Conservation (phyloP, 2,797 vertebrate genomes). For the Myotis findleyi region DNA sequence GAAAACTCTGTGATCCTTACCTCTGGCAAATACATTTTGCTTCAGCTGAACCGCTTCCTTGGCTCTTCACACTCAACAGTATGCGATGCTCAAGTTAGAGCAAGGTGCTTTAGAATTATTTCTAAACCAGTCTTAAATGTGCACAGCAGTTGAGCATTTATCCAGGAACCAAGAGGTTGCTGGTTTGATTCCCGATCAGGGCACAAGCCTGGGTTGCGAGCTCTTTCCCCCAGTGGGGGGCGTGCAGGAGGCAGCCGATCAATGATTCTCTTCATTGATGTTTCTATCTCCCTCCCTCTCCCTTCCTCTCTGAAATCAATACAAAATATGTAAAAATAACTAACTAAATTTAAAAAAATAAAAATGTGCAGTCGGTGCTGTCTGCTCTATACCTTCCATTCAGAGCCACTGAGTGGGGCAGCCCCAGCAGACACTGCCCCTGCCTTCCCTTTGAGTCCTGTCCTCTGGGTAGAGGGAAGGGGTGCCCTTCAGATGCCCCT, state of each 20-base stretch:
- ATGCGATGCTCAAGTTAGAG: background rate
- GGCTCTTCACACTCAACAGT: background rate
- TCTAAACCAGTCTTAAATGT: constrained; percentile 35
- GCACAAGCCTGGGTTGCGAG: no score
- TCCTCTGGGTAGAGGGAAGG: no score
- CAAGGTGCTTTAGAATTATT: constrained; percentile 26
- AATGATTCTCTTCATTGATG: no score
- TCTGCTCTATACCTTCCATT: background rate
- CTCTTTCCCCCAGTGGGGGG: no score
- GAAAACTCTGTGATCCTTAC: background rate
- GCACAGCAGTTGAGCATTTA: background rate
- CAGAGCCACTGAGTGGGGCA: background rate
- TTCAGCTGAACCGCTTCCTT: background rate
- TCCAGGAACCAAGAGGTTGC: no score
- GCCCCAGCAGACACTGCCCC: background rate
- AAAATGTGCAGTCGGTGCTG: background rate
- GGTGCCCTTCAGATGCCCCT: background rate
- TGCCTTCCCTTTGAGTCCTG: background rate
- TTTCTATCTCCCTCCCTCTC: no score
- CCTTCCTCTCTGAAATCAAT: no score
- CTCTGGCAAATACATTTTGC: constrained; percentile 21
- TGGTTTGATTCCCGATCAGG: no score
- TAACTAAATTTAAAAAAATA: background rate
- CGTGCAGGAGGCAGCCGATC: no score
- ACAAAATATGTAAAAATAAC: no score